Evolutionary conservation across 2,113 vertebrate species (phyloP).

Genomic region (Pithys albifrons): DNA sequence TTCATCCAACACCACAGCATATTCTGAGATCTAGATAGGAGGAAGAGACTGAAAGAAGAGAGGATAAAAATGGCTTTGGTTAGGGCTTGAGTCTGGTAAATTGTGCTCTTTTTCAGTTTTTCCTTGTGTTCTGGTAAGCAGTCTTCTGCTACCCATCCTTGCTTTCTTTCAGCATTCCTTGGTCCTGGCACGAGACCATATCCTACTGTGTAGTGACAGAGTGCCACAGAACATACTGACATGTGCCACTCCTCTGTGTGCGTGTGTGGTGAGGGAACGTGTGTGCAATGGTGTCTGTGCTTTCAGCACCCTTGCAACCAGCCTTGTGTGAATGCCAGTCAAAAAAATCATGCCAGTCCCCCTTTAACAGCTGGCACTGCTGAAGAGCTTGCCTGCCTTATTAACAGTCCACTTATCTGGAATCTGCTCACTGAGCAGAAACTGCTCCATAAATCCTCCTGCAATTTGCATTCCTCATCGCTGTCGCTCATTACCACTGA

Average conservation of each 20-base stretch:
- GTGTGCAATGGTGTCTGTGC: neutral
- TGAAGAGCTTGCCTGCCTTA: constrained; percentile 72
- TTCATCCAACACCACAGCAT: neutral
- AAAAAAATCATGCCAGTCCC: constrained; percentile 23
- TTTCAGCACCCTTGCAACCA: constrained; percentile 30
- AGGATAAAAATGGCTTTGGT: neutral
- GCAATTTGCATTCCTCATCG: constrained; percentile 73
- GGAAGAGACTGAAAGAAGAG: neutral
- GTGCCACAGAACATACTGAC: neutral
- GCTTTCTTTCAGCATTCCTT: neutral
- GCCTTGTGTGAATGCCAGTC: constrained; percentile 9
- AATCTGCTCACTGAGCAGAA: constrained; percentile 80
- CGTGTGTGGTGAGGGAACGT: neutral
- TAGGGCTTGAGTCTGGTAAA: neutral
- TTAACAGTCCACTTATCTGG: constrained; percentile 77
- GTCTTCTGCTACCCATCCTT: neutral
- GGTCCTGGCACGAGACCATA: neutral
- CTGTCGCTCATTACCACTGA: constrained; percentile 70
- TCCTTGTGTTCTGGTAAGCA: neutral
- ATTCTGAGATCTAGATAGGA: neutral
- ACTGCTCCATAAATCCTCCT: constrained; percentile 74
- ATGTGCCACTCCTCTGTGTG: neutral
- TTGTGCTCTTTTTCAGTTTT: neutral
- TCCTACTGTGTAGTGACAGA: neutral
- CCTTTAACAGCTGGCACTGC: constrained; percentile 72